Percentiles rank a stretch among this genome's conserved stretches.
Conservation (phyloP, 2,113 vertebrate genomes). For the Gobio gobio region DNA sequence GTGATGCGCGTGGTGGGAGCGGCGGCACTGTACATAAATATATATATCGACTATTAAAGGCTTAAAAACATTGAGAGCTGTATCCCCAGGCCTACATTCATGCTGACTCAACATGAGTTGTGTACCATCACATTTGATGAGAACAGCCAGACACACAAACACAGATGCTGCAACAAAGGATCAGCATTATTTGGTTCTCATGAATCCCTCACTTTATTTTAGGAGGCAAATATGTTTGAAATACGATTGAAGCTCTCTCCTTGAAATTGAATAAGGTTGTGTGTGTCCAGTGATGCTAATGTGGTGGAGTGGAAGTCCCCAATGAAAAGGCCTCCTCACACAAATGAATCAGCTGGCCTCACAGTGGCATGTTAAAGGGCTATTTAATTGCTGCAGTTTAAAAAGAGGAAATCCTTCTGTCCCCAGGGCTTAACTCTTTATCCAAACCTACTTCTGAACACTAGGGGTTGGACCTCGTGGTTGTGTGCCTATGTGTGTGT, state of each 20-base stretch:
- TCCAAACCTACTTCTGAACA: conserved; percentile 36
- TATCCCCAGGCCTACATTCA: background rate
- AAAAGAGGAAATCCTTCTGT: conserved; percentile 51
- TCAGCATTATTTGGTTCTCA: background rate
- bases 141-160: conserved; percentile 1
- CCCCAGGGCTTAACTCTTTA: conserved; percentile 49
- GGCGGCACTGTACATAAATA: too few species aligned
- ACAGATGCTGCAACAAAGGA: background rate
- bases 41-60: background rate
- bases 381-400: conserved; percentile 54
- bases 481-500: conserved; percentile 31
- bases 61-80: background rate
- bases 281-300: conserved; percentile 8
- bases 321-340: conserved; percentile 46
- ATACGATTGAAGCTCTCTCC: background rate
- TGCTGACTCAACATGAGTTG: background rate
- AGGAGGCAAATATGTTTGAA: conserved; percentile 1
- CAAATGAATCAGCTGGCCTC: conserved; percentile 47
- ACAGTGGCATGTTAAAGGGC: conserved; percentile 36
- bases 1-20: too few species aligned
- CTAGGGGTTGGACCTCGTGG: conserved; percentile 14
- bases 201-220: background rate
- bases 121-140: background rate
- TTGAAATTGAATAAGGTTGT: too few species aligned
- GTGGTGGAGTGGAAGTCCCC: conserved; percentile 18